A percentile compares a stretch with the other conserved stretches of the same genome.
phyloP scores from a whole-genome alignment of 2,888 invertebrate genomes.

The Thalpophila matura region DNA sequence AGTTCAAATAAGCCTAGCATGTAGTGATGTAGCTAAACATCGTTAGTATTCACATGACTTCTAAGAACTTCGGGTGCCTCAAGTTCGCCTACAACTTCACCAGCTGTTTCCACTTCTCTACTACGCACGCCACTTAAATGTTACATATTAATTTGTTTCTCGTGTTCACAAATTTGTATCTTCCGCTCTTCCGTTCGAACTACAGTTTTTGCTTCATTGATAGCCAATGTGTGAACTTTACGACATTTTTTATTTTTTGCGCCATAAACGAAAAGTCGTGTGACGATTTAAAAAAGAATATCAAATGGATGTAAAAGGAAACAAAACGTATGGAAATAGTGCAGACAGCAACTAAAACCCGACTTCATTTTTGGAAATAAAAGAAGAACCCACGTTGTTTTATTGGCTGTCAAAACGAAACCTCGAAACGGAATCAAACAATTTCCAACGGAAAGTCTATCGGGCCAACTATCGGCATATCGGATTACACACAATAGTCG shows the following conservation, averaged over 20 bases:
- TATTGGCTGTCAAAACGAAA: conserved; percentile 75
- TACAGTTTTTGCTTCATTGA: conserved; percentile 65
- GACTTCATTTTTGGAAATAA: conserved; percentile 54
- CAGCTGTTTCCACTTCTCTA: conserved; percentile 85
- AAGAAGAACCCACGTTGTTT: conserved; percentile 60
- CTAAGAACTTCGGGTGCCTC: conserved; percentile 38
- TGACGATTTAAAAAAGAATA: conserved; percentile 57
- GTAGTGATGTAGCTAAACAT: conserved; percentile 14
- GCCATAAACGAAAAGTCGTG: conserved; percentile 56
- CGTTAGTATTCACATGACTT: conserved; percentile 23
- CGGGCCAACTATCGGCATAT: conserved; percentile 83
- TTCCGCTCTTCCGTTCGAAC: conserved; percentile 78
- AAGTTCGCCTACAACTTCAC: conserved; percentile 46
- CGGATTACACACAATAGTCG: conserved; percentile 85
- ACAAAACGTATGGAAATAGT: conserved; percentile 52
- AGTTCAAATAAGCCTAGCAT: conserved; percentile 18
- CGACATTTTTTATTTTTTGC: conserved; percentile 55
- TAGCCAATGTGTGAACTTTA: conserved; percentile 60
- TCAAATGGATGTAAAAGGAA: conserved; percentile 52
- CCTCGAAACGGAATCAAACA: conserved; percentile 81
- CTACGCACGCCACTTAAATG: conserved; percentile 58
- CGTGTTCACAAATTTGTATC: conserved; percentile 87
- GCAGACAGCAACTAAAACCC: conserved; percentile 61
- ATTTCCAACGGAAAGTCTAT: conserved; percentile 82
- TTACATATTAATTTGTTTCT: conserved; percentile 86